Base-by-base conservation (phyloP, 2,888 invertebrate species). In the Gnatocerus cornutus region DNA sequence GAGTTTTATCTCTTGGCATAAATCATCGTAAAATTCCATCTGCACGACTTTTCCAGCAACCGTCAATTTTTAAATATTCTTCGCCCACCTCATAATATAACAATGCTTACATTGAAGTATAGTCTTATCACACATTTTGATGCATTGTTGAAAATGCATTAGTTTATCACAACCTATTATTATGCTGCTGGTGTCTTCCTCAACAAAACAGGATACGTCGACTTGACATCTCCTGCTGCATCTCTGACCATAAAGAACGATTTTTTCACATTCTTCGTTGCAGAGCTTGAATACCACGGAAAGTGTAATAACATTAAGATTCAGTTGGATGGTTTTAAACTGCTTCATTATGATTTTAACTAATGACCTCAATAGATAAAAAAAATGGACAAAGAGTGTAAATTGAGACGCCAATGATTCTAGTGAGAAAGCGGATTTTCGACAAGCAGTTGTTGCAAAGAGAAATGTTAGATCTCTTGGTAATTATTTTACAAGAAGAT, bases 201-300 rank as follows among this genome's bases (percentile, higher is more conserved):
- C 29, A 29, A 27, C 48, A 21, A 62, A 62, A 52, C 62, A 62
- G 62, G 50, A 59, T 33, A 59, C 59, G 48, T 46, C 46, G 16
- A 9, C 10, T 33, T 48, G 48, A 48, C 48, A 61, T 46, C 50
- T 50, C 16, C 61, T 61, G 61, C 52, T 63, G 53, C 63, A 63
- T 63, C 63, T 63, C 43, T 10, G 14, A 41, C 53, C 63, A 37
- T 63, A 53, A 43, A 53, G 62, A 63, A 52, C 7, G 30, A 21
- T 29, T 63, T 50, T 52, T 63, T 52, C n/a, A 16, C 62, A 52
- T 62, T 62, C 63, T 53, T 63, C 29, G 12, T 33, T 12, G 39
- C 55, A 37, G 33, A 59, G 59, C 45, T 58, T 30, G 16, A 29
- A 45, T 30, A 45, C 5, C 7, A 10, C 9, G 45, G n/a, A n/a